phyloP scores from a whole-genome alignment of 2,113 vertebrate species.

The Brachirus orientalis region DNA sequence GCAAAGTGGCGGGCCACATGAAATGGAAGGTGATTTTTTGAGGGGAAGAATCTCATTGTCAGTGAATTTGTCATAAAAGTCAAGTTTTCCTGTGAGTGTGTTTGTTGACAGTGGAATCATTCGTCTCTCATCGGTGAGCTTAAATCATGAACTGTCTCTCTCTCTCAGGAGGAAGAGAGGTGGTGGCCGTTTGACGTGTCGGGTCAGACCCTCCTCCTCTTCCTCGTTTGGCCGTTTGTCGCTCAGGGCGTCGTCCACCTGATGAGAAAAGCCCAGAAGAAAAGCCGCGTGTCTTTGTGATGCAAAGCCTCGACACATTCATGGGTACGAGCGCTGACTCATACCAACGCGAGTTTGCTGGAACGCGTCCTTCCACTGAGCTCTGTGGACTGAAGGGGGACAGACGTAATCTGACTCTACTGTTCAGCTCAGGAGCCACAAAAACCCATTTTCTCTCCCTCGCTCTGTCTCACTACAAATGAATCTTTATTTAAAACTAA shows the following conservation, averaged over 20 bases:
- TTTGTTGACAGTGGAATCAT: no score
- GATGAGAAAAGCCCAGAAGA: constrained; percentile 82
- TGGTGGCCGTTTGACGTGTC: constrained; percentile 77
- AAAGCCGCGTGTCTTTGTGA: constrained; percentile 56
- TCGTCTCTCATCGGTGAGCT: no score
- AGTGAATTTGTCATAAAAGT: no score
- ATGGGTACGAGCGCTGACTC: not conserved
- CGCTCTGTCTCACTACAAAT: constrained; percentile 4
- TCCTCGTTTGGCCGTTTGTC: constrained; percentile 93
- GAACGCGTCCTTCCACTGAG: not conserved
- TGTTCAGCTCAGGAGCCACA: constrained; percentile 14
- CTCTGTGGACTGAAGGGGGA: constrained; percentile 1
- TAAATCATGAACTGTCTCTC: constrained; percentile 36
- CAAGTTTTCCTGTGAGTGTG: no score
- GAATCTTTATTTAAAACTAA: constrained; percentile 1
- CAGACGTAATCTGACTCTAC: not conserved
- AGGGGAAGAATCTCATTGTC: no score
- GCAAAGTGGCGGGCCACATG: no score
- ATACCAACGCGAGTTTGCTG: not conserved
- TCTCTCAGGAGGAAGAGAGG: constrained; percentile 61
- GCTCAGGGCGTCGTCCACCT: constrained; percentile 87
- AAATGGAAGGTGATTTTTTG: no score
- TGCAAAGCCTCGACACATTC: not conserved
- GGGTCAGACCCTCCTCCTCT: constrained; percentile 82
- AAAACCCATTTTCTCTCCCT: not conserved